Evolutionary conservation across 2,888 invertebrate species (phyloP).

Genomic region (Helleia helle): DNA sequence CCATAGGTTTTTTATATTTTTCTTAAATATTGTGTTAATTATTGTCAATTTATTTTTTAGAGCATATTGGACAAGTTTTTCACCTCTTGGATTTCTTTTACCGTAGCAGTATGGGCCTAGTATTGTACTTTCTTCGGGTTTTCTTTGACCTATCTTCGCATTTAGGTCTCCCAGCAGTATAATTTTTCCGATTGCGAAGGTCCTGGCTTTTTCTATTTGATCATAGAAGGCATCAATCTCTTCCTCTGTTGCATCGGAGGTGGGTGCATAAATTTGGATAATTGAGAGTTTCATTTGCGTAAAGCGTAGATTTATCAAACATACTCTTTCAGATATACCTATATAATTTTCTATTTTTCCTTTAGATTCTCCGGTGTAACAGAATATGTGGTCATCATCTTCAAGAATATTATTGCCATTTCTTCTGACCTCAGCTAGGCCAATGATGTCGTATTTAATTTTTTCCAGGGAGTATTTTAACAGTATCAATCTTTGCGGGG

Average conservation of each 20-base stretch:
- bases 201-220: constrained; percentile 10
- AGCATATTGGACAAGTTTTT: constrained; percentile 20
- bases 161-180: constrained; percentile 14
- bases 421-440: constrained; percentile 19
- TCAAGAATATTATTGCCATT: constrained; percentile 18
- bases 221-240: constrained; percentile 11
- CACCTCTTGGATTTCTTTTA: constrained; percentile 14
- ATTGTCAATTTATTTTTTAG: constrained; percentile 10
- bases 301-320: constrained; percentile 16
- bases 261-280: constrained; percentile 17
- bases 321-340: constrained; percentile 19
- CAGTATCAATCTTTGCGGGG: constrained; percentile 13
- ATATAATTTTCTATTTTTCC: constrained; percentile 18
- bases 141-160: constrained; percentile 14
- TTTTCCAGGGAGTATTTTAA: constrained; percentile 14
- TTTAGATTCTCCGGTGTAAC: constrained; percentile 17
- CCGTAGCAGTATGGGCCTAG: constrained; percentile 16
- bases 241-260: constrained; percentile 9
- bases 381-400: constrained; percentile 21
- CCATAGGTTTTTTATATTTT: constrained; percentile 13
- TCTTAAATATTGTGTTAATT: constrained; percentile 12
- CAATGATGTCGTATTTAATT: constrained; percentile 21
- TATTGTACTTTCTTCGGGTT: constrained; percentile 13
- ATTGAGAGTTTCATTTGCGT: constrained; percentile 8
- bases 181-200: background rate